These are phyloP conservation scores for Zaprionus kolodkinae DNA, from an alignment of 1,140 invertebrate species.

Conservation along the genomic window DNA sequence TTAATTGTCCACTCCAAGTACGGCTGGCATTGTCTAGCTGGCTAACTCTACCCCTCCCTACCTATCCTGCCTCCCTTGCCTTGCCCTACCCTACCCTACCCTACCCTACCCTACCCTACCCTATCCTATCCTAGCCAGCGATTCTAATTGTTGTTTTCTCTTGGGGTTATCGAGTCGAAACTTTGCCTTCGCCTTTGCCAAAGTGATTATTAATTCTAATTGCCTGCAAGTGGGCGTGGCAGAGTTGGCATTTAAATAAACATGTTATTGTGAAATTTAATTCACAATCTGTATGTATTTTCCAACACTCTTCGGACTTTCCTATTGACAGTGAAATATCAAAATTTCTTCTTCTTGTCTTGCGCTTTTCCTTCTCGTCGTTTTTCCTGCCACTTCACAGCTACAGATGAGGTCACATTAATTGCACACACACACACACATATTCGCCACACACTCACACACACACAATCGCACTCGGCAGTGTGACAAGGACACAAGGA, in stretches of 20 bases:
- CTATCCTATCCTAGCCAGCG: slow-evolving; percentile 15
- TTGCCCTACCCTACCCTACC: neutral
- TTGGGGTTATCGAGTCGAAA: slow-evolving; percentile 17
- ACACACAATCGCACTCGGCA: neutral
- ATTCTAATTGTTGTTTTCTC: slow-evolving; percentile 5
- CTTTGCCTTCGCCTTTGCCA: neutral
- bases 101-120: slow-evolving; percentile 7
- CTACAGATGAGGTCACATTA: slow-evolving; percentile 41
- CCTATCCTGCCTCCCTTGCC: no score
- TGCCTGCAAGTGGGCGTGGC: slow-evolving; percentile 16
- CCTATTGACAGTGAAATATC: slow-evolving; percentile 31
- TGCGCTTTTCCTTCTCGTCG: slow-evolving; percentile 9
- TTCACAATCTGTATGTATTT: neutral
- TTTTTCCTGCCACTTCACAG: slow-evolving; percentile 15
- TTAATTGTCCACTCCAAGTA: neutral
- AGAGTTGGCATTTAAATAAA: slow-evolving; percentile 8
- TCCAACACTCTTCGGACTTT: slow-evolving; percentile 4
- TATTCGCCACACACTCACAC: neutral
- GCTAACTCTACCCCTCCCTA: no score
- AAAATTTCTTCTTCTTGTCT: slow-evolving; percentile 3
- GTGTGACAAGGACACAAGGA: slow-evolving; percentile 51
- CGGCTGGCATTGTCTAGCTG: neutral
- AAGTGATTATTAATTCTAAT: slow-evolving; percentile 22
- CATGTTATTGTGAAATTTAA: neutral
- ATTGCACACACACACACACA: slow-evolving; percentile 23